A percentile compares a stretch with the other conserved stretches of the same genome.
Conservation (phyloP, 2,888 invertebrate genomes). For the Tetheella fluctuosa region DNA sequence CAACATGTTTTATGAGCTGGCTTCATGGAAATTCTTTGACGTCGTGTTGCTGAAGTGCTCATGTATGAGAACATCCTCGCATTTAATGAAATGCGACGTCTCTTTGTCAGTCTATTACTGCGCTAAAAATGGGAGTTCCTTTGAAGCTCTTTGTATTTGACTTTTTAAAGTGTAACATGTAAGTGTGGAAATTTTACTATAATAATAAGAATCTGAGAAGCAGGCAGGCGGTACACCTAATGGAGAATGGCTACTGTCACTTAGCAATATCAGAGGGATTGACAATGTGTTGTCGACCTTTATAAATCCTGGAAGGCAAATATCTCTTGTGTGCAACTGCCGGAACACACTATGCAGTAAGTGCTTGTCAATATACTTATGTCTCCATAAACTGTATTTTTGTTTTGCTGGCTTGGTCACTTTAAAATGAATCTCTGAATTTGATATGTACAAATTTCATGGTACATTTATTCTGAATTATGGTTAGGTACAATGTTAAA, state of each 20-base stretch:
- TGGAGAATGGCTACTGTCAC: too few species aligned
- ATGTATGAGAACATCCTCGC: neutral
- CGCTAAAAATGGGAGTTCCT: neutral
- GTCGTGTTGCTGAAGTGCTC: neutral
- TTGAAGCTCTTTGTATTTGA: neutral
- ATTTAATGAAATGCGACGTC: neutral
- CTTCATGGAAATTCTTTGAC: constrained; percentile 4
- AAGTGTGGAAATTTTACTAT: neutral
- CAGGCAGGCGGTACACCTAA: too few species aligned
- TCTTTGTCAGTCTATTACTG: neutral
- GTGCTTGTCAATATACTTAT: too few species aligned
- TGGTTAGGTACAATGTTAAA: constrained; percentile 11
- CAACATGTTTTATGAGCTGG: neutral
- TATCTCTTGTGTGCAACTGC: too few species aligned
- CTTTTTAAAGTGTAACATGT: neutral
- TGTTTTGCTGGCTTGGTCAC: too few species aligned
- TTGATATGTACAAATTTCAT: neutral
- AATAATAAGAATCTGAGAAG: too few species aligned
- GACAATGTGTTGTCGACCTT: too few species aligned
- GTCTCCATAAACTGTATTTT: too few species aligned
- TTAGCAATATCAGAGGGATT: too few species aligned
- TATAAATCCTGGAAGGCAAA: too few species aligned
- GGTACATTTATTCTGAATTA: neutral
- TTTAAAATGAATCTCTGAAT: neutral
- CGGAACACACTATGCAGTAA: too few species aligned